Evolutionary conservation across 2,113 vertebrate species (phyloP), one percentile per base, ranked within the genome.

Genomic region (Scophthalmus maximus): DNA sequence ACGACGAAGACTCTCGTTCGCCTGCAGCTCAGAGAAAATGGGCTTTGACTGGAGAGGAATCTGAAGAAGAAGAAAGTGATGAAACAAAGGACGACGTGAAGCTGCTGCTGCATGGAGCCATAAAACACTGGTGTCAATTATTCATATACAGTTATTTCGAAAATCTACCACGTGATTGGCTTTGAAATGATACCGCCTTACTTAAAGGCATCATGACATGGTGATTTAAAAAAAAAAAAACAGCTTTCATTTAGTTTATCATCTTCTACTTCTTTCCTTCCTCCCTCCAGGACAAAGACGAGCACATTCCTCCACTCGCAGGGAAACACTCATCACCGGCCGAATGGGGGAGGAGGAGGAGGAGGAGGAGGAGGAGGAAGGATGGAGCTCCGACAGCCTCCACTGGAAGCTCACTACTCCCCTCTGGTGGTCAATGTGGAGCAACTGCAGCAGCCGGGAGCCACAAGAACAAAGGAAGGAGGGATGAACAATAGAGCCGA

Each of bases 401-500:
- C 63, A 49, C 26, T 73, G 61, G n/a, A 36, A 69, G 80, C 25
- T 81, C 91, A 78, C 73, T 76, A 87, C 85, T 78, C 8, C 86
- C 91, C 91, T 90, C 93, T 89, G 71, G 60, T 87, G 93, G 79
- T 25, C 29, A 11, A 44, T 4, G 0, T 0, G 0, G 3, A n/a
- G 52, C 0, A 44, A 11, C 50, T 77, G 56, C 68, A 69, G 71
- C 1, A 3, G 15, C 50, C 34, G 27, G 79, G 42, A 30, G 27
- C 18, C 52, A 56, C 8, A 18, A 46, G 70, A 92, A 93, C 89
- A 93, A 92, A 91, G 88, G 74, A 78, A 22, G 60, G 15, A 34
- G 38, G 52, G 57, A 17, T 30, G 69, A 83, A 79, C 77, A 87
- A 83, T 32, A 34, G 77, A 74, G 34, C 17, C 1, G 2, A 61